A percentile compares a stretch with the other conserved stretches of the same genome.
phyloP scores from a whole-genome alignment of 2,113 vertebrate species.

The Notechis scutatus region DNA sequence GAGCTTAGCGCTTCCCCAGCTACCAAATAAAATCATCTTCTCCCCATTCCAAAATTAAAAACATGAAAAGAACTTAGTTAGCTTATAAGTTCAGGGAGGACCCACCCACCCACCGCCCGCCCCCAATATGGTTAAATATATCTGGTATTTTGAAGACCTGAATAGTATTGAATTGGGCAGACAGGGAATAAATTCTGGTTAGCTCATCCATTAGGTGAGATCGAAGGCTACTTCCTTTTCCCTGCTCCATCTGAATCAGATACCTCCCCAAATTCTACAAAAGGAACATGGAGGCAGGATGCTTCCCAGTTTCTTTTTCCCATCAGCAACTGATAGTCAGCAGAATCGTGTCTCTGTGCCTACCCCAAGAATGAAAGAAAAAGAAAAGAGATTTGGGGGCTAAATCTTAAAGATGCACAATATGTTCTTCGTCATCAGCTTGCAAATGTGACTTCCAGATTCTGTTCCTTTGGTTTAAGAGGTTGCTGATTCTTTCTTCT shows the following conservation, averaged over 20 bases:
- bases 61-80: no score
- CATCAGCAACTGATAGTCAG: neutral
- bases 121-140: no score
- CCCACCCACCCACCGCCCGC: no score
- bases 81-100: no score
- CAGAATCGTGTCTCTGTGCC: neutral
- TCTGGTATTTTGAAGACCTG: no score
- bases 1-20: no score
- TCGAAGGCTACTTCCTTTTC: neutral
- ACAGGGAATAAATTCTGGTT: neutral
- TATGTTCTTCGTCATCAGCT: neutral
- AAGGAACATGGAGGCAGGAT: neutral
- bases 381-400: neutral
- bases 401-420: neutral
- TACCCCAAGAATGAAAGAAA: neutral
- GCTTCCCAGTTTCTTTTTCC: neutral
- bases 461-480: neutral
- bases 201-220: neutral
- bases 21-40: no score
- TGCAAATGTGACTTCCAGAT: neutral
- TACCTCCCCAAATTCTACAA: neutral
- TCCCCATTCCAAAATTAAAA: no score
- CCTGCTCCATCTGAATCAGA: neutral
- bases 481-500: neutral
- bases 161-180: no score